These are phyloP conservation scores for Hipposideros larvatus DNA, from an alignment of 2,797 vertebrate genomes.

Conservation along the genomic window DNA sequence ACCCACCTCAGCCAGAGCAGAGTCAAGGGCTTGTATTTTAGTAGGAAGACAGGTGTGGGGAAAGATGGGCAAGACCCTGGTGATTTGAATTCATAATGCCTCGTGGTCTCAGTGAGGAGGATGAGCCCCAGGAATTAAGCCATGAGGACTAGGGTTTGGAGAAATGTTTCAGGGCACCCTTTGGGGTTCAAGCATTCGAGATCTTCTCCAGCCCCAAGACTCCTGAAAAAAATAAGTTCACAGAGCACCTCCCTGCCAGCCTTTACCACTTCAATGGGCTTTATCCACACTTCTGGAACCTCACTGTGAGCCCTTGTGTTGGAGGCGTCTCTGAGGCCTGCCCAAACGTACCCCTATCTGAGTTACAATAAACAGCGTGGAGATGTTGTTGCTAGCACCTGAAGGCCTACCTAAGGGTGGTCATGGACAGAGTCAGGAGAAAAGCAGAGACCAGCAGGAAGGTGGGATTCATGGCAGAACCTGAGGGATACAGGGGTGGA, in stretches of 20 bases:
- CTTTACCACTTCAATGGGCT: not conserved
- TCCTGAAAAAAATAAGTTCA: not conserved
- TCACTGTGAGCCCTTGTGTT: not conserved
- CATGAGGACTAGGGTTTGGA: not conserved
- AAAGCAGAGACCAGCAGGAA: not conserved
- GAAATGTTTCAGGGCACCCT: not conserved
- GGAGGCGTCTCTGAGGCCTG: not conserved
- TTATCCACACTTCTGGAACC: not conserved
- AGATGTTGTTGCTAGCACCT: not conserved
- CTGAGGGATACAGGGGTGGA: not conserved
- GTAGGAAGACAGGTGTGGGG: not conserved
- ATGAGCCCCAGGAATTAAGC: not conserved
- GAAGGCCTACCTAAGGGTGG: not conserved
- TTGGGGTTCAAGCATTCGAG: not conserved
- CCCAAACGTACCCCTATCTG: not conserved
- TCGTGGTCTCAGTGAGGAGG: not conserved
- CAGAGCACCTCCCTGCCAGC: not conserved
- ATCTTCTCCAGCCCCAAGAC: not conserved
- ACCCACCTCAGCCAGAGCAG: slow-evolving; percentile 8
- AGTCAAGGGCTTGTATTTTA: slow-evolving; percentile 24
- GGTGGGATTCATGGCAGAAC: not conserved
- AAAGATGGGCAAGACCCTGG: not conserved
- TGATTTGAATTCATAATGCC: not conserved
- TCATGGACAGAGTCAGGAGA: not conserved
- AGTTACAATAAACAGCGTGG: not conserved